phyloP scores from a whole-genome alignment of 2,797 vertebrate species.

The Hoplostethus mediterraneus region DNA sequence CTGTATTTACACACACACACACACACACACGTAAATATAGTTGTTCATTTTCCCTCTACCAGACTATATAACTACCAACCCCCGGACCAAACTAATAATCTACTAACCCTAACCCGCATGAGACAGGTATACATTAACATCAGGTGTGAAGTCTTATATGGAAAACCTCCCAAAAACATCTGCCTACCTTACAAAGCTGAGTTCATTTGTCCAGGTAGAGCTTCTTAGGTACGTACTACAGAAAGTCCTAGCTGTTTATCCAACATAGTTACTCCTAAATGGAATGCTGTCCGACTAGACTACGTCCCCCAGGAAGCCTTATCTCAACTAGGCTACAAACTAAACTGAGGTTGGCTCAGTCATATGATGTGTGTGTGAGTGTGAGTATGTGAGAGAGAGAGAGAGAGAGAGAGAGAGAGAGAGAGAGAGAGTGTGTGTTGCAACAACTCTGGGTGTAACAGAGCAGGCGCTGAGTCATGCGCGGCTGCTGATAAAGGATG shows the following conservation, averaged over 20 bases:
- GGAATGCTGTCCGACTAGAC: constrained; percentile 64
- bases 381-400: constrained; percentile 37
- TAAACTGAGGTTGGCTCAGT: constrained; percentile 78
- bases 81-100: background rate
- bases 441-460: constrained; percentile 79
- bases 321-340: constrained; percentile 68
- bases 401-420: constrained; percentile 20
- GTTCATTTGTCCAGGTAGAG: constrained; percentile 42
- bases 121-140: constrained; percentile 7
- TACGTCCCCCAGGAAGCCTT: constrained; percentile 68
- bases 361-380: constrained; percentile 65
- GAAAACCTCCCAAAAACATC: background rate
- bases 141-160: background rate
- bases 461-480: constrained; percentile 88
- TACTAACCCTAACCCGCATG: background rate
- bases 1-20: constrained; percentile 50
- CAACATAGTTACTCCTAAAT: constrained; percentile 62
- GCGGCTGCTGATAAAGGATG: constrained; percentile 90
- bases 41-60: background rate
- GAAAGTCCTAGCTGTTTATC: constrained; percentile 51
- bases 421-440: constrained; percentile 58
- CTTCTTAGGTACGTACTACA: constrained; percentile 31
- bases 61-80: background rate
- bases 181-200: constrained; percentile 64
- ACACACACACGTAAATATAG: constrained; percentile 5